phyloP scores from a whole-genome alignment of 2,113 vertebrate genomes.

The Gopherus evgoodei region DNA sequence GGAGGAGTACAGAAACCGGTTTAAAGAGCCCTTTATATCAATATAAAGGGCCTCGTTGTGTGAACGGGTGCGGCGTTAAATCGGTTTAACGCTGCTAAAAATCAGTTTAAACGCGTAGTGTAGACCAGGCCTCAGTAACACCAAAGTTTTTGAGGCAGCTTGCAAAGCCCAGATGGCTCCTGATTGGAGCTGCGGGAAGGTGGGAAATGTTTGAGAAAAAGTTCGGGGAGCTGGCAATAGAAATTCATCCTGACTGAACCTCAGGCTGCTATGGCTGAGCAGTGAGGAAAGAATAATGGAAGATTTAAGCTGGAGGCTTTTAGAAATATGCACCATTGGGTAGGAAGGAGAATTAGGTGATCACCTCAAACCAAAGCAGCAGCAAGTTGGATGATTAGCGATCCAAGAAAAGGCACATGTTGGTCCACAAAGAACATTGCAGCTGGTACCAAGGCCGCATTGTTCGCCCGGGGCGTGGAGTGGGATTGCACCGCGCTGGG shows the following conservation, averaged over 20 bases:
- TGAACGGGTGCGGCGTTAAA: too few species aligned
- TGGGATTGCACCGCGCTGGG: not conserved
- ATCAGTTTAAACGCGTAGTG: too few species aligned
- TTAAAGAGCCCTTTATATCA: too few species aligned
- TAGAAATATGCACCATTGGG: too few species aligned
- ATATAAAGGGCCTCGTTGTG: too few species aligned
- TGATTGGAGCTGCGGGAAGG: not conserved
- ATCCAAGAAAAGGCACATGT: not conserved
- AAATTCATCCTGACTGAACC: not conserved
- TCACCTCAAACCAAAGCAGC: not conserved
- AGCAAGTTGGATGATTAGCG: not conserved
- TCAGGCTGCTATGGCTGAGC: not conserved
- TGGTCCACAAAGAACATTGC: not conserved
- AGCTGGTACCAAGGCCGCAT: too few species aligned
- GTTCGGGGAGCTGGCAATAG: rapidly evolving
- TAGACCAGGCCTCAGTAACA: too few species aligned
- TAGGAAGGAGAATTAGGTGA: not conserved
- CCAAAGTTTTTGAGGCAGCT: not conserved
- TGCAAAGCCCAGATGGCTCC: not conserved
- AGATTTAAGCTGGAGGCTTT: too few species aligned
- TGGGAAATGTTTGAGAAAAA: not conserved
- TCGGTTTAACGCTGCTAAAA: too few species aligned
- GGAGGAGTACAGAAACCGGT: too few species aligned
- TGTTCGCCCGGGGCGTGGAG: too few species aligned
- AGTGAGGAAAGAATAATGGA: not conserved